Base-by-base conservation (phyloP, 1,140 invertebrate species). In the Maconellicoccus hirsutus region DNA sequence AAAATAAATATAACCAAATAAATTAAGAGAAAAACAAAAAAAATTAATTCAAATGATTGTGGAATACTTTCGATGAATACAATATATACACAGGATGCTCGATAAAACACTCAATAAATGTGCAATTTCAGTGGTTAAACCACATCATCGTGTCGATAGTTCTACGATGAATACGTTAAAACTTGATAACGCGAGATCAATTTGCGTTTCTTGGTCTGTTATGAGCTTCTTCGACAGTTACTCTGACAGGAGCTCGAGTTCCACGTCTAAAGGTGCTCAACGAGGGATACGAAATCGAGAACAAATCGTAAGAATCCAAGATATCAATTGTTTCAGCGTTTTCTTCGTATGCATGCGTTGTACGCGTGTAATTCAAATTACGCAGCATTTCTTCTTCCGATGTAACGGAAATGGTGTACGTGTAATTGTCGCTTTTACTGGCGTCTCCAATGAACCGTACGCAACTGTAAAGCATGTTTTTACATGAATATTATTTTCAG, bases 391-490 rank as follows among this genome's bases (percentile, higher is more conserved):
- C 27, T 39, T 42, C 61, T 33, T 25, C 19, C 8, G 38, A 39
- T 1, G 23, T 39, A 23, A 72, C 33, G 0, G 16, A 7, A 6
- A 72, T 21, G 10, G 29, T 27, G 61, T 61, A 72, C 29, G 70
- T 72, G 19, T 61, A 72, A 19, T 61, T 16, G 22, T 72, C 70
- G 23, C 69, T 69, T 19, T 72, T 72, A 38, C n/a, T 16, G 16
- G 21, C n/a, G 29, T 69, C 27, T 25, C 71, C 71, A 25, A 72
- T 42, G 26, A 23, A 72, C 19, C 70, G 70, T n/a, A 72, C 71
- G 0, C 70, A 69, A 25, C 71, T 72, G 25, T 33, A 38, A 61
- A 61, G n/a, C n/a, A n/a, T n/a, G n/a, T n/a, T n/a, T n/a, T n/a
- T n/a, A 1, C 33, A 66, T 21, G 66, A 59, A 1, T n/a, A n/a